Evolutionary conservation across 1,140 invertebrate species (phyloP), one percentile per base, ranked within the genome.

Genomic region (Cryptotermes secundus): DNA sequence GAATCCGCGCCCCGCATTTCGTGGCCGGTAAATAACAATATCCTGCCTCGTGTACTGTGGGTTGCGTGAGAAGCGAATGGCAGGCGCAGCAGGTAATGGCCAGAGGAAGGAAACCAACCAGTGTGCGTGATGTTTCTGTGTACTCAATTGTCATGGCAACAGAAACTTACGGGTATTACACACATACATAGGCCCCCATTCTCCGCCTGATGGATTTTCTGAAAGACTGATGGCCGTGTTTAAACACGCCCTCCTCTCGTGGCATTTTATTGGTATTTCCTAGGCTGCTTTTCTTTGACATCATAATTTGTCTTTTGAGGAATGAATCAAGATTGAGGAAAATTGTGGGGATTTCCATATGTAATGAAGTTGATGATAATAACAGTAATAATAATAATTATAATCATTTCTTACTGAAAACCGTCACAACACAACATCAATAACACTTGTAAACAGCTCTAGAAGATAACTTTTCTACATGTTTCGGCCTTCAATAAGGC

Each of bases 141-240:
- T 72, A 72, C 59, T 72, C 59, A 72, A 72, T 72, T n/a, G 59
- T 72, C 59, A 72, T 72, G 59, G 59, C 59, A 72, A 72, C 59
- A 72, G 6, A 72, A 72, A 72, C n/a, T 26, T 14, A 72, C 26
- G 53, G 53, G 26, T 59, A 59, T 10, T 72, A 72, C 59, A 31
- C 12, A n/a, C n/a, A 1, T 16, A n/a, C 59, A 72, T n/a, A n/a
- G 26, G 2, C 26, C 26, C 26, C 59, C 59, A 72, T 72, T 31
- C 59, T 26, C 59, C 26, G 3, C 31, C n/a, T 72, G 1, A 72
- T 72, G 59, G 59, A 3, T 72, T n/a, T n/a, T 72, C 59, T 31
- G 9, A 1, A 2, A 31, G 59, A 31, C 26, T n/a, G 26, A 14
- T 72, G 26, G 7, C 59, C 59, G 59, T 31, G 59, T 31, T 72